These are phyloP conservation scores for Cliona cf. orientalis DNA, from an alignment of 37 sponge, comb jelly and placozoan species.

Conservation along the genomic window DNA sequence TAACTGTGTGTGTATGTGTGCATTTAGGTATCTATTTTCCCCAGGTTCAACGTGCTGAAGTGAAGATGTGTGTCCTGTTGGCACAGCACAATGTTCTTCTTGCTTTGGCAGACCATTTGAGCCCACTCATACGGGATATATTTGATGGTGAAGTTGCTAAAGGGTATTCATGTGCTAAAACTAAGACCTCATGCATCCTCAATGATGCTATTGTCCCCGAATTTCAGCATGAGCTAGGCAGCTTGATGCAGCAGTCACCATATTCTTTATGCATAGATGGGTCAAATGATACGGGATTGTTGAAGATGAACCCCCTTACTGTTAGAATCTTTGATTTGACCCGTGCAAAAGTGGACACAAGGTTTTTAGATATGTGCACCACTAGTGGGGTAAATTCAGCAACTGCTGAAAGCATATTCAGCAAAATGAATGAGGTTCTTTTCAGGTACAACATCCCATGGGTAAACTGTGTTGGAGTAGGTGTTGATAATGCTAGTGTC, in stretches of 20 bases:
- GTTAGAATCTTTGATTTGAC: conserved; percentile 44
- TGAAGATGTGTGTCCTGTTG: conserved; percentile 45
- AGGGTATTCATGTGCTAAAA: conserved; percentile 47
- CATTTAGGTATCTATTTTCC: background rate
- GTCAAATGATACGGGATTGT: conserved; percentile 58
- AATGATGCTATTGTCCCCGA: conserved; percentile 56
- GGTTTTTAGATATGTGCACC: conserved; percentile 64
- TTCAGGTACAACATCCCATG: conserved; percentile 33
- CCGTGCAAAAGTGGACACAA: conserved; percentile 20
- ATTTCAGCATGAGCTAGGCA: conserved; percentile 17
- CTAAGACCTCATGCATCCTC: conserved; percentile 69
- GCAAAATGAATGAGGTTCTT: conserved; percentile 50
- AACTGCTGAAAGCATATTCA: conserved; percentile 50
- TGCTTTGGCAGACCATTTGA: conserved; percentile 46
- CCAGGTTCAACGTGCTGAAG: conserved; percentile 49
- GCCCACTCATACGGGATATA: conserved; percentile 39
- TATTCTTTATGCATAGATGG: conserved; percentile 52
- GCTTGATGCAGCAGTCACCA: conserved; percentile 33
- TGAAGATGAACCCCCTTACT: conserved; percentile 65
- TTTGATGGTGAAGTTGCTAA: conserved; percentile 52
- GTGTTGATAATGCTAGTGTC: conserved; percentile 56
- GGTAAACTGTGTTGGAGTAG: conserved; percentile 49
- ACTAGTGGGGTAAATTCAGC: conserved; percentile 37
- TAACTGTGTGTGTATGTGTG: background rate
- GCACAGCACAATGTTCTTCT: conserved; percentile 61